A percentile compares a stretch with the other conserved stretches of the same genome.
Conservation (phyloP, 2,797 vertebrate genomes). For the Australoheros facetus region DNA sequence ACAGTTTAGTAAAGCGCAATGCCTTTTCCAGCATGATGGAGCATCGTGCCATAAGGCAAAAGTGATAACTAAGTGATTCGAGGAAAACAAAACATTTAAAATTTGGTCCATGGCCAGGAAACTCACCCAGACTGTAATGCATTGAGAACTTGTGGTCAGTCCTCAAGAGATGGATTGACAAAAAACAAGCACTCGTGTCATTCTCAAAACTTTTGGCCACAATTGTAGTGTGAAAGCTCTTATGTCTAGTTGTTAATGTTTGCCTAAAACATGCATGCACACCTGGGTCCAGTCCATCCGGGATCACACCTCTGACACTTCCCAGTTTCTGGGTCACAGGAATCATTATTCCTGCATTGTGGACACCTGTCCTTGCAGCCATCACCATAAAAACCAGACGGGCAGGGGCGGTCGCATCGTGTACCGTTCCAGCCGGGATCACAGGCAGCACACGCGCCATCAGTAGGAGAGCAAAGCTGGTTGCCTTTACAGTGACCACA, state of each 20-base stretch:
- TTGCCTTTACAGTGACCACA: slow-evolving; percentile 85
- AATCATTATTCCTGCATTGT: slow-evolving; percentile 78
- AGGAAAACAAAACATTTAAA: no score
- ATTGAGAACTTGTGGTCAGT: no score
- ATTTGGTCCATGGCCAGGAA: no score
- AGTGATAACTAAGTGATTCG: no score
- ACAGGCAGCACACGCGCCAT: slow-evolving; percentile 87
- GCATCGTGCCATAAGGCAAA: no score
- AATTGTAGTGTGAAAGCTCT: background rate
- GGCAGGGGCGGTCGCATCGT: slow-evolving; percentile 84
- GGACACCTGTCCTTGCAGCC: slow-evolving; percentile 85
- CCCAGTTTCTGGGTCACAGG: slow-evolving; percentile 84
- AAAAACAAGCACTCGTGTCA: no score
- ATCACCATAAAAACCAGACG: slow-evolving; percentile 81
- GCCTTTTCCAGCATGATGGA: no score
- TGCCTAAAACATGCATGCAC: background rate
- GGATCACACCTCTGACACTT: slow-evolving; percentile 85
- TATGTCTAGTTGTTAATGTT: background rate
- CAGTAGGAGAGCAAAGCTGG: slow-evolving; percentile 79
- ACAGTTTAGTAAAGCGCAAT: no score
- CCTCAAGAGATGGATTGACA: no score
- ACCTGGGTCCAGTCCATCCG: slow-evolving; percentile 90
- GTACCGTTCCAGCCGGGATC: slow-evolving; percentile 90
- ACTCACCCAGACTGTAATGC: no score
- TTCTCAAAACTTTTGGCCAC: no score